A percentile compares a stretch with the other conserved stretches of the same genome.
Evolutionary conservation across 2,797 vertebrate genomes (phyloP).

Genomic region (Falco biarmicus): DNA sequence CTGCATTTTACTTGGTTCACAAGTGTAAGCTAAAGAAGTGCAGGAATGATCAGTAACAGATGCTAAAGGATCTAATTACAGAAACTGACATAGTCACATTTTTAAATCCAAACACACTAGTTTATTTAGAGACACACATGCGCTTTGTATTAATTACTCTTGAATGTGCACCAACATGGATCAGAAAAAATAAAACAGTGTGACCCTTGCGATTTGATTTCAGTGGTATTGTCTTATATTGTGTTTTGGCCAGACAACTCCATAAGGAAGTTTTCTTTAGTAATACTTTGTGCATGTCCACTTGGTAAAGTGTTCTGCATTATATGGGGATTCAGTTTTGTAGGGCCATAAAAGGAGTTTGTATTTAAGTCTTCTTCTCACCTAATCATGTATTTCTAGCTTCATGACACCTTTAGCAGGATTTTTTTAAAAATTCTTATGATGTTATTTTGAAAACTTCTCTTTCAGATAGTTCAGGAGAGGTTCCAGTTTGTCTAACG

Average conservation of each 20-base stretch:
- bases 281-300: background rate
- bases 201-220: background rate
- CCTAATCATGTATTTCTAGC: background rate
- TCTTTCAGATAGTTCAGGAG: background rate
- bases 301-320: background rate
- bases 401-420: background rate
- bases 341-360: background rate
- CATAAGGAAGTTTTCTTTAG: background rate
- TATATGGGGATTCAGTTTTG: background rate
- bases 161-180: background rate
- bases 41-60: slow-evolving; percentile 43
- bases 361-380: background rate
- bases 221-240: background rate
- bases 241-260: background rate
- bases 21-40: slow-evolving; percentile 25
- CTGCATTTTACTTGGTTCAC: background rate
- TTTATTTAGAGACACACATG: slow-evolving; percentile 26
- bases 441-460: background rate
- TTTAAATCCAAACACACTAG: slow-evolving; percentile 25
- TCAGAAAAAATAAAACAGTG: slow-evolving; percentile 21
- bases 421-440: background rate
- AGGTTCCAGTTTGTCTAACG: background rate
- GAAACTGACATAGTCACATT: slow-evolving; percentile 24
- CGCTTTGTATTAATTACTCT: background rate
- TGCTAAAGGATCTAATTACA: slow-evolving; percentile 34